These are phyloP conservation scores for Bagarius yarrelli DNA, from an alignment of 2,113 vertebrate species.

Conservation along the genomic window DNA sequence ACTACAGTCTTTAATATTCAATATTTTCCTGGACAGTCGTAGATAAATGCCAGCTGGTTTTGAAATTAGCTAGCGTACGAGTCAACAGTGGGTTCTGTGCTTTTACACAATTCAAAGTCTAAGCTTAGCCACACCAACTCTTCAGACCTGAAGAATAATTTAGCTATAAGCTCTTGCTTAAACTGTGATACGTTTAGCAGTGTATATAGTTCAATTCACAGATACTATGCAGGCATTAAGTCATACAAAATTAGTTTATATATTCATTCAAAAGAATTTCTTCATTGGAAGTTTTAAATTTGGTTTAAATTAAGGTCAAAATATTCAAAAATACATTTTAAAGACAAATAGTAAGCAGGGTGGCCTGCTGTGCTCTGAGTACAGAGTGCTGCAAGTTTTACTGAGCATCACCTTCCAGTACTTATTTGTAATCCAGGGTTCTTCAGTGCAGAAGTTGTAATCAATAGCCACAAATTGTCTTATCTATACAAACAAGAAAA, in stretches of 20 bases:
- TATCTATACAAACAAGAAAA: conserved; percentile 29
- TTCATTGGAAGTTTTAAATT: conserved; percentile 1
- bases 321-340: conserved; percentile 24
- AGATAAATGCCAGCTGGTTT: not conserved
- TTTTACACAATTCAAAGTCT: not conserved
- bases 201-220: not conserved
- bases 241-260: not conserved
- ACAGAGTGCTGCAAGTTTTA: conserved; percentile 23
- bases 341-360: not conserved
- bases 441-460: conserved; percentile 39
- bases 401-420: conserved; percentile 20
- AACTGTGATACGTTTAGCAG: not conserved
- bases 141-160: not conserved
- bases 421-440: conserved; percentile 52
- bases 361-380: conserved; percentile 16
- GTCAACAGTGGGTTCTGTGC: conserved; percentile 15
- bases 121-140: not conserved
- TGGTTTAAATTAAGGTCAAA: not conserved
- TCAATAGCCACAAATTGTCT: conserved; percentile 48
- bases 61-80: not conserved
- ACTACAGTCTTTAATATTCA: not conserved
- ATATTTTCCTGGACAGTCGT: not conserved
- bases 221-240: not conserved
- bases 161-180: conserved; percentile 2
- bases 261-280: not conserved